Conservation (phyloP, 2,888 invertebrate genomes). For the Homarus gammarus region DNA sequence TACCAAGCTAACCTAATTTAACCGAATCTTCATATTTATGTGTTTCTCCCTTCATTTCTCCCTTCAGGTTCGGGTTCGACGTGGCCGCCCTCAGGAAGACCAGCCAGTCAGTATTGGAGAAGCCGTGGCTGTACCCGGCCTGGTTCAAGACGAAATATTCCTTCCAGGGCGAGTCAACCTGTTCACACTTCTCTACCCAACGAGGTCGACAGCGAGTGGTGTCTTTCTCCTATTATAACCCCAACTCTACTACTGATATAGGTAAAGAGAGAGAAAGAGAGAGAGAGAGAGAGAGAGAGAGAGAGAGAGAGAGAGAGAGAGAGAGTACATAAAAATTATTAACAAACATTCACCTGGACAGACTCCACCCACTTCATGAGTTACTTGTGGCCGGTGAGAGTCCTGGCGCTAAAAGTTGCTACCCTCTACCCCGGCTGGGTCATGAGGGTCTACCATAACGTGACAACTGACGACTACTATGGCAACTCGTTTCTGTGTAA, state of each 20-base stretch:
- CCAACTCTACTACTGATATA: background rate
- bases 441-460: slow-evolving; percentile 69
- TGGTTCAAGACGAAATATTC: slow-evolving; percentile 35
- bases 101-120: background rate
- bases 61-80: slow-evolving; percentile 49
- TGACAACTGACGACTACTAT: slow-evolving; percentile 6
- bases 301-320: too few species aligned
- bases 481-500: slow-evolving; percentile 44
- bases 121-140: background rate
- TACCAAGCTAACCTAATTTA: too few species aligned
- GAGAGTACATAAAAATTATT: too few species aligned
- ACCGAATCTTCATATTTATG: too few species aligned
- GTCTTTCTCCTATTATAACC: slow-evolving; percentile 60
- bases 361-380: too few species aligned
- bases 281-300: too few species aligned
- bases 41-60: too few species aligned
- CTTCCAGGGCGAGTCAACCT: slow-evolving; percentile 49
- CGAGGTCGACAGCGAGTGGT: slow-evolving; percentile 65
- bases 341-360: too few species aligned
- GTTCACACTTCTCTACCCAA: slow-evolving; percentile 71
- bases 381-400: slow-evolving; percentile 17
- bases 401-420: background rate
- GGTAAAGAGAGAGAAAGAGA: too few species aligned
- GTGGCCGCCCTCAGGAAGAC: background rate
- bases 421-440: slow-evolving; percentile 51